Base-by-base conservation (phyloP, 2,888 invertebrate genomes). In the Perizoma flavofasciatum region DNA sequence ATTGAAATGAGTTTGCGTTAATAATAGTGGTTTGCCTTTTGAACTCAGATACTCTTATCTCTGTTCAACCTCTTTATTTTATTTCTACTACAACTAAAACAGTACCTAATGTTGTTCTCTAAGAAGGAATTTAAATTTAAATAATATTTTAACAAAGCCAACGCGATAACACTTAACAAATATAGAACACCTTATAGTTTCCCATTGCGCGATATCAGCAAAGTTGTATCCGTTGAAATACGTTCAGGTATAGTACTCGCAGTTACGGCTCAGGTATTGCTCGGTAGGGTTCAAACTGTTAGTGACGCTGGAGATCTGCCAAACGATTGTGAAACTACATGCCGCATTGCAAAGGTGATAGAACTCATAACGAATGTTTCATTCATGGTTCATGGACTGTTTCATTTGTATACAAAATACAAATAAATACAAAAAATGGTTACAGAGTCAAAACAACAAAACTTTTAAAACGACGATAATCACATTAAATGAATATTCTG, bases 261-360 rank as follows among this genome's bases (percentile, higher is more conserved):
- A 37, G 37, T 5, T 37, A 35, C 22, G 35, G 46, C 50, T 46
- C 37, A 22, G 50, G 50, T 51, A 57, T 50, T 37, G 50, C 49
- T 22, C 22, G 53, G 49, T 57, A 41, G 49, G 57, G 54, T 47
- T 43, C 50, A 61, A 57, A 61, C 49, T 57, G 61, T 41, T 47
- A 54, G 55, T 49, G 34, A 49, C 32, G 49, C 56, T 61, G 61
- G 57, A 61, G 11, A 34, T n/a, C 34, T 56, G 55, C 56, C 59
- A 56, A 55, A 48, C 10, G 22, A 44, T 55, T 60, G 48, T 43
- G 11, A 55, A 41, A 61, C 8, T 39, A 50, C 45, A n/a, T 32
- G 11, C 46, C 10, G 35, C 49, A 55, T 51, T 44, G 41, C 49
- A 52, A 41, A 54, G 41, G 49, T 49, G 49, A 49, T 55, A 39